A percentile compares a stretch with the other conserved stretches of the same genome.
phyloP scores from a whole-genome alignment of 2,888 invertebrate genomes.

The Idaea biselata region DNA sequence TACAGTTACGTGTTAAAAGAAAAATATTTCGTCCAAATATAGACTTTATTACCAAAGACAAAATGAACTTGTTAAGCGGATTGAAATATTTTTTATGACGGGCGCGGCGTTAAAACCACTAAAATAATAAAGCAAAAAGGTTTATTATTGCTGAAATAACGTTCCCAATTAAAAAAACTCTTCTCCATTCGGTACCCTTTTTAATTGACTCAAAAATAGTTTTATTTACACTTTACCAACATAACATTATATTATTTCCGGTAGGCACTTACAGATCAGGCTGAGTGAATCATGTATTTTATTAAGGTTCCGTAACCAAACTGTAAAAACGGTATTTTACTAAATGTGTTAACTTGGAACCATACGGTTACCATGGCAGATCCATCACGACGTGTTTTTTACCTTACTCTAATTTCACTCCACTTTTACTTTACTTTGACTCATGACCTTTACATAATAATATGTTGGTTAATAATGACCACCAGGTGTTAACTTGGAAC shows the following conservation, averaged over 20 bases:
- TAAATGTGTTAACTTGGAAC: too few species aligned
- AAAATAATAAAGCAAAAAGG: constrained; percentile 40
- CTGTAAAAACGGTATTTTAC: too few species aligned
- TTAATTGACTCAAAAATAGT: constrained; percentile 30
- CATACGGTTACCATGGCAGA: too few species aligned
- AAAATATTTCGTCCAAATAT: constrained; percentile 27
- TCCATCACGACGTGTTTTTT: too few species aligned
- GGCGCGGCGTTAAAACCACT: constrained; percentile 24
- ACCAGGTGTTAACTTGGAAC: too few species aligned
- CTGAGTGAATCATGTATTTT: too few species aligned
- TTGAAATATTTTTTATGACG: constrained; percentile 17
- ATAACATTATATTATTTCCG: background rate
- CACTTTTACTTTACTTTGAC: too few species aligned
- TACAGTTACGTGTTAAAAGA: constrained; percentile 11
- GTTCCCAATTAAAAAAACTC: constrained; percentile 30
- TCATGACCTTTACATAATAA: too few species aligned
- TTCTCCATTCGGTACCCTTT: constrained; percentile 21
- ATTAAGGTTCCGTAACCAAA: too few species aligned
- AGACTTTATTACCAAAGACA: constrained; percentile 12
- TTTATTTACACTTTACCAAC: constrained; percentile 4
- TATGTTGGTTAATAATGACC: too few species aligned
- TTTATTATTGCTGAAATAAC: constrained; percentile 34
- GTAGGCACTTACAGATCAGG: too few species aligned
- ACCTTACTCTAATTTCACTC: too few species aligned
- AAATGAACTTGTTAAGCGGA: constrained; percentile 22